Conservation (phyloP, 2,113 vertebrate genomes). For the Cyprinus carpio region DNA sequence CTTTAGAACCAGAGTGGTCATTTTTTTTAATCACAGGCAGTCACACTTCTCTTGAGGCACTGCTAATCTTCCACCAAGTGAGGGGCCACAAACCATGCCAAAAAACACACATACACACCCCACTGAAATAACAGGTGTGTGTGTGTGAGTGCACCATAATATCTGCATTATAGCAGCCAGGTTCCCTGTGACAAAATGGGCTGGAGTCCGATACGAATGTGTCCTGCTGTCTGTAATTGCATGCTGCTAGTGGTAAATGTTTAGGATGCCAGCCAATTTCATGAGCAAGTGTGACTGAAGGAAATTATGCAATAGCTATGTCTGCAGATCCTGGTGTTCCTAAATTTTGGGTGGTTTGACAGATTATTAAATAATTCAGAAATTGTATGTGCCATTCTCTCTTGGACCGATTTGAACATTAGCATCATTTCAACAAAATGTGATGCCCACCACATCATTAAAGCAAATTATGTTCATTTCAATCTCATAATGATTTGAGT, state of each 20-base stretch:
- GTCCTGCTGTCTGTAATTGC: constrained; percentile 33
- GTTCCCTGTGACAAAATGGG: constrained; percentile 21
- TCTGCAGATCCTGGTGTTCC: background rate
- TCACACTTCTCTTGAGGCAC: constrained; percentile 27
- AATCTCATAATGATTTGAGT: background rate
- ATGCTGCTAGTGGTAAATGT: constrained; percentile 34
- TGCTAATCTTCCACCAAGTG: constrained; percentile 43
- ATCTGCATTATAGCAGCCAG: constrained; percentile 22
- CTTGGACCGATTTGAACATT: background rate
- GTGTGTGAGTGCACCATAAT: constrained; percentile 8
- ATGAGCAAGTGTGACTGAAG: constrained; percentile 3
- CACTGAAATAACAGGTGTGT: constrained; percentile 37
- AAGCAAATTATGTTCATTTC: background rate
- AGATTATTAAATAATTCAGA: constrained; percentile 21
- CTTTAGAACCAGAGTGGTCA: background rate
- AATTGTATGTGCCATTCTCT: background rate
- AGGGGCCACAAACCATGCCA: constrained; percentile 20
- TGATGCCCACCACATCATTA: background rate
- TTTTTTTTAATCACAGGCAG: constrained; percentile 29
- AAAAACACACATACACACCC: constrained; percentile 22
- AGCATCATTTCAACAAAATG: constrained; percentile 20
- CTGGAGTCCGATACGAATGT: constrained; percentile 30
- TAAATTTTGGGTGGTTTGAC: constrained; percentile 8
- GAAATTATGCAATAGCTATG: constrained; percentile 39
- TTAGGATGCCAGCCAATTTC: constrained; percentile 29